Percentiles rank a stretch among this genome's conserved stretches.
Evolutionary conservation across 2,797 vertebrate genomes (phyloP).

Genomic region (Premnoplex brunnescens): DNA sequence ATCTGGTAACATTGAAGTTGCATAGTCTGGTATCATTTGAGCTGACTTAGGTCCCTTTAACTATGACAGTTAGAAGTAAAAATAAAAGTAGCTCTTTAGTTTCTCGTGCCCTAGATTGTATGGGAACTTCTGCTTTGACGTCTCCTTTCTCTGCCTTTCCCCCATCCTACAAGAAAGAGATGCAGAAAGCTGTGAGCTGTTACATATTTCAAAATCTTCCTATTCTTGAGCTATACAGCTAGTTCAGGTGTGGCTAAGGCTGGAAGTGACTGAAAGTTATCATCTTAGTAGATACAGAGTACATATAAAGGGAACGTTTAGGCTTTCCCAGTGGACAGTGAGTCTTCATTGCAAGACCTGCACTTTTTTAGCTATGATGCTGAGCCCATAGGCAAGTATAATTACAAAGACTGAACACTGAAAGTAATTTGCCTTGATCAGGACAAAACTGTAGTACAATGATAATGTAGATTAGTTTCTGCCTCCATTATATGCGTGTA

Average conservation of each 20-base stretch:
- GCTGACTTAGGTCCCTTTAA: not conserved
- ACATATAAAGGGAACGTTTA: not conserved
- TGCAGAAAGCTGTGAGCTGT: not conserved
- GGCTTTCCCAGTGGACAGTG: not conserved
- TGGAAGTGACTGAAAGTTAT: not conserved
- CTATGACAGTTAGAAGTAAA: not conserved
- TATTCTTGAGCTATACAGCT: not conserved
- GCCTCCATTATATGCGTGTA: not conserved
- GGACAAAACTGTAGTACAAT: not conserved
- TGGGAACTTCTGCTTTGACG: not conserved
- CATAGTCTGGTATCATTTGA: not conserved
- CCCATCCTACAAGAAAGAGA: not conserved
- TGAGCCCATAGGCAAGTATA: not conserved
- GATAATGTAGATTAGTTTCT: not conserved
- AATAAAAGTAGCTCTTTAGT: not conserved
- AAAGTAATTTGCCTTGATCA: not conserved
- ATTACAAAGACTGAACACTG: not conserved
- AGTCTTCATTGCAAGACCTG: not conserved
- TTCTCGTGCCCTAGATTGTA: not conserved
- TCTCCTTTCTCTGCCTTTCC: not conserved
- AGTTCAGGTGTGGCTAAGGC: not conserved
- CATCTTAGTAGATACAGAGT: not conserved
- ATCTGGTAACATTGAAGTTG: not conserved
- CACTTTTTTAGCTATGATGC: not conserved
- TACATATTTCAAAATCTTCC: not conserved